Percentiles rank a stretch among this genome's conserved stretches.
phyloP scores from a whole-genome alignment of 2,888 invertebrate species.

The Andrena haemorrhoa region DNA sequence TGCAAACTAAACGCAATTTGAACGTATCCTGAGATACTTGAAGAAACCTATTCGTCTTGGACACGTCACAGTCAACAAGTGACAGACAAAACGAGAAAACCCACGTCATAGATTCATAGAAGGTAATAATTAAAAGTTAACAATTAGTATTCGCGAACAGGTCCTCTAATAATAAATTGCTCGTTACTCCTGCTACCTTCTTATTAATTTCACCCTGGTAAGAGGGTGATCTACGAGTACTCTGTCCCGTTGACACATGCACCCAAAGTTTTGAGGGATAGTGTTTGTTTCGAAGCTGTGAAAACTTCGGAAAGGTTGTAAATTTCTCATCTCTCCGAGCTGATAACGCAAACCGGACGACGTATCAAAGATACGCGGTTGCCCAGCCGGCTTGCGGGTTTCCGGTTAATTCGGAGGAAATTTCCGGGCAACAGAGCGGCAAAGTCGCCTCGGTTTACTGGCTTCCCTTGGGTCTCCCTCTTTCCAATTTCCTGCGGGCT shows the following conservation, averaged over 20 bases:
- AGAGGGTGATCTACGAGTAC: background rate
- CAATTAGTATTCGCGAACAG: too few species aligned
- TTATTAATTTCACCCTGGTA: background rate
- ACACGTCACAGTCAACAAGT: too few species aligned
- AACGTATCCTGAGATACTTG: too few species aligned
- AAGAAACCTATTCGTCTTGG: too few species aligned
- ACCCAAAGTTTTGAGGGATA: background rate
- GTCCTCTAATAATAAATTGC: too few species aligned
- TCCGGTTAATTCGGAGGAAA: slow-evolving; percentile 56
- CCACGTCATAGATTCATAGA: too few species aligned
- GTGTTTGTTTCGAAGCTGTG: background rate
- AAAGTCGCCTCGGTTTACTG: slow-evolving; percentile 29
- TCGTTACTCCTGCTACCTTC: too few species aligned
- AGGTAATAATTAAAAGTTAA: too few species aligned
- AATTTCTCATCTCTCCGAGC: slow-evolving; percentile 37
- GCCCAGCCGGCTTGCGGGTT: slow-evolving; percentile 32
- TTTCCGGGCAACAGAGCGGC: slow-evolving; percentile 39
- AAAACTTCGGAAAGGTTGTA: background rate
- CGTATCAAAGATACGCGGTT: slow-evolving; percentile 37
- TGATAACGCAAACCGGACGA: slow-evolving; percentile 32
- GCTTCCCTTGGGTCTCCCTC: slow-evolving; percentile 19
- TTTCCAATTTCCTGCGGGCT: slow-evolving; percentile 51
- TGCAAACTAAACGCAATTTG: too few species aligned
- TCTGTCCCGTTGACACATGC: background rate
- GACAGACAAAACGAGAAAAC: too few species aligned